Evolutionary conservation across 2,113 vertebrate genomes (phyloP).

Genomic region (Aptenodytes forsteri): DNA sequence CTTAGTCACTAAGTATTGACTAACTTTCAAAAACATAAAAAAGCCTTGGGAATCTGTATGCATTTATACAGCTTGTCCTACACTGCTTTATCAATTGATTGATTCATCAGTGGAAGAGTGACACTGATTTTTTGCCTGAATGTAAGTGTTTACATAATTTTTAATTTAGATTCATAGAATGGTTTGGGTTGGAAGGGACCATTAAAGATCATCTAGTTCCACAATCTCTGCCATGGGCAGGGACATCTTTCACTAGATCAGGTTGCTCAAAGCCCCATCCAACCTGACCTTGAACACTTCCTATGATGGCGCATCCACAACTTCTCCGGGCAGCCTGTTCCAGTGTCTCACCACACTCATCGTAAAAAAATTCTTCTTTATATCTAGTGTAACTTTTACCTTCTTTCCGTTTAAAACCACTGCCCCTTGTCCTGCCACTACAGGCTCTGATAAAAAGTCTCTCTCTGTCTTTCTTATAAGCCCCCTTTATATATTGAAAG

Average conservation of each 20-base stretch:
- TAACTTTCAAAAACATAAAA: background rate
- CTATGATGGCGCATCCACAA: background rate
- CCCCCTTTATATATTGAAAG: background rate
- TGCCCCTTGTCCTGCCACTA: background rate
- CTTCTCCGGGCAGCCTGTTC: background rate
- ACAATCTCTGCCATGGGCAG: background rate
- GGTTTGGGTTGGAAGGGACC: background rate
- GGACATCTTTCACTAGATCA: background rate
- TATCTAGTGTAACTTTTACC: background rate
- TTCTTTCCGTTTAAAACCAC: background rate
- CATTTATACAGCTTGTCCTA: background rate
- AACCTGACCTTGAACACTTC: background rate
- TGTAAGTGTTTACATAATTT: background rate
- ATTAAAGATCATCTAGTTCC: background rate
- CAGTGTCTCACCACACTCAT: background rate
- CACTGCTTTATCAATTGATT: background rate
- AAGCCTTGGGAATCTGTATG: background rate
- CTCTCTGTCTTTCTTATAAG: background rate
- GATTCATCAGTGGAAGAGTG: background rate
- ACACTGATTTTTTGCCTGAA: background rate
- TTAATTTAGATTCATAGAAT: background rate
- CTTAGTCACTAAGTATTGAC: background rate
- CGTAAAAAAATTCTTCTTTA: background rate
- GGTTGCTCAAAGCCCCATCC: background rate
- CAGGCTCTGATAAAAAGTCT: background rate